Percentiles rank a stretch among this genome's conserved stretches.
phyloP scores from a whole-genome alignment of 2,888 invertebrate genomes.

The Lathronympha strigana region DNA sequence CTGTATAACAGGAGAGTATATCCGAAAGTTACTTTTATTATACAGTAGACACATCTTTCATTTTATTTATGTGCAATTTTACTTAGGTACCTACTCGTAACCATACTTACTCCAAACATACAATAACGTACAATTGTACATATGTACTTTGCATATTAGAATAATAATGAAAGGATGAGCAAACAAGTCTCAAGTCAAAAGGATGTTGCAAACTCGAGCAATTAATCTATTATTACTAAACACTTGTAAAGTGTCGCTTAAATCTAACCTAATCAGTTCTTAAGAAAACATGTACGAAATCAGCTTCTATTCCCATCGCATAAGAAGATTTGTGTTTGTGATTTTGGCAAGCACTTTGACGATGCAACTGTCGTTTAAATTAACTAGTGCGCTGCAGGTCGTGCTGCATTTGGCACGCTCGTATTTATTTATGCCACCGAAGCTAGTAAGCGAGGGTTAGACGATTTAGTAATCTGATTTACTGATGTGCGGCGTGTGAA shows the following conservation, averaged over 20 bases:
- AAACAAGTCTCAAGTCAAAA: conserved; percentile 4
- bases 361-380: conserved; percentile 53
- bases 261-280: conserved; percentile 15
- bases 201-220: conserved; percentile 22
- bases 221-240: conserved; percentile 32
- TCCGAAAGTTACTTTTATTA: neutral
- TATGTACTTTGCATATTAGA: no score
- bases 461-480: conserved; percentile 78
- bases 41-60: neutral
- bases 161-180: neutral
- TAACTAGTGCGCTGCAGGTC: conserved; percentile 62
- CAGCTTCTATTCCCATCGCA: neutral
- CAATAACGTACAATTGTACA: no score
- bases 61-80: neutral
- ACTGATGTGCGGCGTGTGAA: conserved; percentile 56
- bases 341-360: conserved; percentile 41
- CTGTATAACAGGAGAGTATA: neutral
- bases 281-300: neutral
- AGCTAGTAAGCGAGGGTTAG: conserved; percentile 59
- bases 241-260: conserved; percentile 33
- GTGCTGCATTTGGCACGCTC: conserved; percentile 74
- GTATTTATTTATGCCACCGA: conserved; percentile 71
- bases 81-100: no score
- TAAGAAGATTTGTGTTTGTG: conserved; percentile 19
- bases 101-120: no score